A percentile compares a stretch with the other conserved stretches of the same genome.
These are phyloP conservation scores for Metallyticus violacea DNA, from an alignment of 2,888 invertebrate genomes.

Conservation along the genomic window DNA sequence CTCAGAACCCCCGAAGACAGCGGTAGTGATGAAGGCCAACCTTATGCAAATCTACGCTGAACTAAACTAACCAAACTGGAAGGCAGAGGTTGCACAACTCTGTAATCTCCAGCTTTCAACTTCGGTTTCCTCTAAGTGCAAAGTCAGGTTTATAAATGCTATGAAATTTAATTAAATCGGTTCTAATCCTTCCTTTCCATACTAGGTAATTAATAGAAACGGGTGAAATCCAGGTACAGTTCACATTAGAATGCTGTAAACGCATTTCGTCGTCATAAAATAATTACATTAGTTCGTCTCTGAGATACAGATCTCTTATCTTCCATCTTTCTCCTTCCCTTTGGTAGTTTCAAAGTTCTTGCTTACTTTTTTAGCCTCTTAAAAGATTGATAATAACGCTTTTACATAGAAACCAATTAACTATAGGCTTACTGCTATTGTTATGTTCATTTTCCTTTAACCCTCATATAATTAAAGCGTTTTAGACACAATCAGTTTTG, in stretches of 20 bases:
- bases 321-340: not conserved
- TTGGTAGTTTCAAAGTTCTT: too few species aligned
- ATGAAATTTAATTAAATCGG: not conserved
- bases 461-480: too few species aligned
- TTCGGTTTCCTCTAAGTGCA: not conserved
- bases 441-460: too few species aligned
- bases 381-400: too few species aligned
- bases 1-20: not conserved
- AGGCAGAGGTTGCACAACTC: not conserved
- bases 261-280: not conserved
- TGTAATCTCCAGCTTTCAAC: not conserved
- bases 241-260: not conserved
- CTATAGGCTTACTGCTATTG: too few species aligned
- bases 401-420: too few species aligned
- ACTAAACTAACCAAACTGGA: not conserved
- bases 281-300: too few species aligned
- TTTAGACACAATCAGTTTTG: too few species aligned
- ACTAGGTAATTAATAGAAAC: not conserved
- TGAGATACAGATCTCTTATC: too few species aligned
- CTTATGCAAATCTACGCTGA: not conserved
- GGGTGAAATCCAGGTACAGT: not conserved
- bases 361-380: too few species aligned
- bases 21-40: not conserved
- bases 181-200: not conserved
- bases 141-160: not conserved